Evolutionary conservation across 92 coral and sea anemone genomes (phyloP).

Genomic region (Plumapathes pennacea): DNA sequence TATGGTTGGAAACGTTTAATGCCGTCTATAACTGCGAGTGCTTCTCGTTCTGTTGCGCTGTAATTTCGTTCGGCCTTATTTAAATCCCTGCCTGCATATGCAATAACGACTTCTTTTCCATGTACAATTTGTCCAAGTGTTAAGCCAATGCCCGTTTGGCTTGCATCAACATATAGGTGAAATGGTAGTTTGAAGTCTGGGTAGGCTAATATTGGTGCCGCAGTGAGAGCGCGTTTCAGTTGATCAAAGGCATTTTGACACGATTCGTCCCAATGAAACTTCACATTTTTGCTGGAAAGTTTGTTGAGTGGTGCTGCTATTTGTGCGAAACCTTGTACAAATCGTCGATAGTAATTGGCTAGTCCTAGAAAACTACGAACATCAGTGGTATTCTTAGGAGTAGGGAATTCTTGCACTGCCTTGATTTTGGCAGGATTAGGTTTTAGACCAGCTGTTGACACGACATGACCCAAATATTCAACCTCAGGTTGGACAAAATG

Average conservation of each 20-base stretch:
- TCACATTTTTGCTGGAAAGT: slow-evolving; percentile 27
- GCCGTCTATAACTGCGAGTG: slow-evolving; percentile 39
- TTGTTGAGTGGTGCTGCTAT: slow-evolving; percentile 52
- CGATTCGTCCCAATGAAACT: slow-evolving; percentile 26
- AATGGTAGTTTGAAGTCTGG: slow-evolving; percentile 38
- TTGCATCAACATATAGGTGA: slow-evolving; percentile 42
- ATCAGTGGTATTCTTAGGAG: slow-evolving; percentile 20
- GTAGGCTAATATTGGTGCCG: slow-evolving; percentile 50
- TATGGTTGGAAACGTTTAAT: slow-evolving; percentile 52
- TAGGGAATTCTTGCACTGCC: slow-evolving; percentile 45
- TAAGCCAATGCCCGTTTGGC: slow-evolving; percentile 28
- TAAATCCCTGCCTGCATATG: slow-evolving; percentile 38
- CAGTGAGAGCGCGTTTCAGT: slow-evolving; percentile 16
- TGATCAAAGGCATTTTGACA: slow-evolving; percentile 35
- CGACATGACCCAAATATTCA: slow-evolving; percentile 49
- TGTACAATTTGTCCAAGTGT: slow-evolving; percentile 27
- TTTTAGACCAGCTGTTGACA: slow-evolving; percentile 29
- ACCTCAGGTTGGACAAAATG: slow-evolving; percentile 30
- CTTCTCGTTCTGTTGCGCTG: slow-evolving; percentile 46
- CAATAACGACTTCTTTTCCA: slow-evolving; percentile 29
- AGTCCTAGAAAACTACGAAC: slow-evolving; percentile 58
- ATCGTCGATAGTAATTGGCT: slow-evolving; percentile 54
- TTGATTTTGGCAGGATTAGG: slow-evolving; percentile 45
- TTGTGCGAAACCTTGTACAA: slow-evolving; percentile 36
- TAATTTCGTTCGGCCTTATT: slow-evolving; percentile 49